Base-by-base conservation (phyloP, 2,113 vertebrate genomes). In the Macaca nemestrina region DNA sequence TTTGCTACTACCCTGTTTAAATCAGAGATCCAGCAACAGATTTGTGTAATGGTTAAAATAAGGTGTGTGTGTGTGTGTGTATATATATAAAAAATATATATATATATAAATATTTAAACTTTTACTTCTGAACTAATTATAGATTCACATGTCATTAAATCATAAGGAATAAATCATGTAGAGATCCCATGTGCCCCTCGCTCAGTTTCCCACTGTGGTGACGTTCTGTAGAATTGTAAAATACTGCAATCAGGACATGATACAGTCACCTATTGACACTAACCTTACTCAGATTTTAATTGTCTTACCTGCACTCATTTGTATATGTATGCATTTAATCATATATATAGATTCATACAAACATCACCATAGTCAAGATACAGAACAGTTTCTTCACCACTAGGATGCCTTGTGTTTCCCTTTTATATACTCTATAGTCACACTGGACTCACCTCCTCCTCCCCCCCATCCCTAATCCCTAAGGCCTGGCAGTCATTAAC, bases 71-170 rank as follows among this genome's bases (percentile, higher is more conserved):
- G 59, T 61, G 11, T 61, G 25, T 61, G 0, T 50, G 3, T 50
- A 50, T 50, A 50, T 50, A 50, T 50, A 50, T 0, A 50, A 14
- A 50, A 0, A 48, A 3, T 38, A 50, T 1, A 50, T 14, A 50
- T 14, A 50, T 48, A 48, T 48, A 48, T 50, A 50, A 50, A 76
- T 70, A 87, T 95, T 83, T 72, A 61, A 78, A 48, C 6, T 43
- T 82, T n/a, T 14, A 67, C 38, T 87, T 87, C 76, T 87, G 48
- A 52, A n/a, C 38, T 52, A 61, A 59, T 87, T 59, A 9, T 43
- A 43, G 22, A 68, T 85, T 92, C n/a, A 59, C 32, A 5, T 79
- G 20, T 80, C 55, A 70, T 73, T 78, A 75, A 90, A 50, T 88
- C 52, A 88, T 18, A 73, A 40, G 17, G 38, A 79, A 12, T 86